A percentile compares a stretch with the other conserved stretches of the same genome.
Evolutionary conservation across 1,140 invertebrate species (phyloP).

Genomic region (Cotesia glomerata): DNA sequence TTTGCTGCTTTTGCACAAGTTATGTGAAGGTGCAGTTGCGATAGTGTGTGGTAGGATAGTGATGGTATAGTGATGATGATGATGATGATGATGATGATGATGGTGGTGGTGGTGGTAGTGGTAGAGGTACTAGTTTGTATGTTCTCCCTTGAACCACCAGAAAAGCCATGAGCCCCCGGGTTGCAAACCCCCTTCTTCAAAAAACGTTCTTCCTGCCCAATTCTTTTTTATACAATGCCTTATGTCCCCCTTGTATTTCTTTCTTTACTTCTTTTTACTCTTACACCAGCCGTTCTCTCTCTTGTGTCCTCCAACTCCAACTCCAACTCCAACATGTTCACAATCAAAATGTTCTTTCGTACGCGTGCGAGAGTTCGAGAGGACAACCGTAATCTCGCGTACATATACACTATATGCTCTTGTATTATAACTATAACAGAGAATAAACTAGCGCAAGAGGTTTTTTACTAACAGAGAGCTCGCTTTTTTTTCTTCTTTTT

Average conservation of each 20-base stretch:
- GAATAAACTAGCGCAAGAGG: slow-evolving; percentile 5
- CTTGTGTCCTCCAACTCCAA: not conserved
- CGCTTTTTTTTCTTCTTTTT: slow-evolving; percentile 3
- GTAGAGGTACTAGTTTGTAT: not conserved
- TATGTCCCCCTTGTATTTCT: slow-evolving; percentile 31
- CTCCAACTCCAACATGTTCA: not conserved
- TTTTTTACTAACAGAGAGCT: not conserved
- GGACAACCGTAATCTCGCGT: not conserved
- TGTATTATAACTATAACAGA: not conserved
- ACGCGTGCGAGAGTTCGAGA: slow-evolving; percentile 19
- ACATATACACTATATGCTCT: not conserved
- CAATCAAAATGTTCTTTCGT: slow-evolving; percentile 25
- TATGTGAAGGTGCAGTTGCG: not conserved
- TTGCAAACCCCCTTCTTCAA: slow-evolving; percentile 44
- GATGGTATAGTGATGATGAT: not conserved
- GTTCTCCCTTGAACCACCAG: slow-evolving; percentile 27
- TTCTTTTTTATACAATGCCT: slow-evolving; percentile 52
- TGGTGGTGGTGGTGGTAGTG: not conserved
- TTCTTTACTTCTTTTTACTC: not conserved
- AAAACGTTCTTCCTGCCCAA: slow-evolving; percentile 42
- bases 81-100: not conserved
- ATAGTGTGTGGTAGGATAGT: too few relatives aligned
- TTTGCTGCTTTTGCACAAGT: not conserved
- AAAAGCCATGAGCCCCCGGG: not conserved
- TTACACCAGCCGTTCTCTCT: slow-evolving; percentile 16